Base-by-base conservation (phyloP, 2,888 invertebrate species). In the Amblyjoppa proteus region DNA sequence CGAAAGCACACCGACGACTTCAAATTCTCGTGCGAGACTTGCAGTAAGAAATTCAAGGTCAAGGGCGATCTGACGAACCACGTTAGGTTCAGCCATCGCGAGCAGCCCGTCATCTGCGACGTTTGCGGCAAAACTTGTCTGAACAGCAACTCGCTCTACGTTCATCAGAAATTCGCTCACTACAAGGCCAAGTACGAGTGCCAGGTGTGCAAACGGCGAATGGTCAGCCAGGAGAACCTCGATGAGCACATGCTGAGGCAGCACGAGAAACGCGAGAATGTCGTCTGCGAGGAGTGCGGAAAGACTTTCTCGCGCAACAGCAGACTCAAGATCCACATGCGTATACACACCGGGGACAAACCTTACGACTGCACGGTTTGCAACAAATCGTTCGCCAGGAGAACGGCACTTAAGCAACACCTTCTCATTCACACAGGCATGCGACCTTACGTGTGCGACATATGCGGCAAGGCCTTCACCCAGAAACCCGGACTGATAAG, bases 151-250 rank as follows among this genome's bases (percentile, higher is more conserved):
- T 92, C 93, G 0, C 83, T 93, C 6, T 93, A 93, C 76, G 93
- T 94, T 2, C 93, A 93, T 80, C 93, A 93, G 83, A 93, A 93
- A 74, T 93, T 93, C 45, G 93, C 93, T 1, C 93, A 93, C 38
- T 94, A 93, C 87, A 94, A 94, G 73, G 93, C 94, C 0, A 92
- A 94, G 78, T 94, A 90, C 83, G 93, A 94, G 85, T 94, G 94
- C 49, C 90, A 91, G 34, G 86, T 94, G 0, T 94, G 94, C 75
- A 94, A 94, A 56, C 83, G 94, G 25, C 88, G 94, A 2, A 92
- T 94, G 91, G 95, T 95, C 25, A 94, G 93, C 3, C 94, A 95
- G 66, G 94, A 94, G 76, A 95, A 94, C 56, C 92, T 95, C 11
- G 94, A 94, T 79, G 94, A 94, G 73, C 94, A 94, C 76, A 91